Base-by-base conservation (phyloP, 2,888 invertebrate genomes). In the Auanema sp. region DNA sequence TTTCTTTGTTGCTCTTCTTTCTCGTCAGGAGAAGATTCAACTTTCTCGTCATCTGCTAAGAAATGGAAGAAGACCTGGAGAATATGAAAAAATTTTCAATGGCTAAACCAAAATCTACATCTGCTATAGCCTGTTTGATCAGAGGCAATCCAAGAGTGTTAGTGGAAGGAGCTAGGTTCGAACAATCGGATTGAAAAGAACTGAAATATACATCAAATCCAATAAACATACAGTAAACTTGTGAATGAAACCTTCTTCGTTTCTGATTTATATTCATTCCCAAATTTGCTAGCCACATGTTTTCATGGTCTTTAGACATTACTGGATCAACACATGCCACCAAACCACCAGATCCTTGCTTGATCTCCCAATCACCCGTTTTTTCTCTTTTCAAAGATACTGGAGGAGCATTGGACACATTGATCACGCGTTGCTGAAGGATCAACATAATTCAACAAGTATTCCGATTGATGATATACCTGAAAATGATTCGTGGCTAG, bases 271-370 rank as follows among this genome's bases (percentile, higher is more conserved):
- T 66, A 56, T 80, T 80, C 79, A 80, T 80, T 53, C 83, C 83
- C 21, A 83, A 63, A 66, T 84, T 84, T 53, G 83, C 83, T 54
- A 83, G 67, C 83, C 83, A 83, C 65, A 83, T 68, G 60, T 83
- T 83, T 51, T 83, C 81, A 24, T 75, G 76, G 63, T 79, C 77
- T 60, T 75, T 72, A 8, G 79, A 79, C 83, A 83, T 83, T 14
- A 84, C 81, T 21, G 83, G 83, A 64, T 83, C 83, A 11, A 84
- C 84, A 60, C 83, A 84, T 8, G 81, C 77, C 12, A 83, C 83
- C 12, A 83, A 69, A 4, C 83, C 83, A 14, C 83, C 83, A 6
- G 80, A 80, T 2, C 71, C 71, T 55, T 72, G 71, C 25, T 72
- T 69, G 44, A 69, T 69, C 56, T 69, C 69, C 83, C 83, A 83